phyloP scores from a whole-genome alignment of 2,113 vertebrate species.

The Tragulus kanchil region DNA sequence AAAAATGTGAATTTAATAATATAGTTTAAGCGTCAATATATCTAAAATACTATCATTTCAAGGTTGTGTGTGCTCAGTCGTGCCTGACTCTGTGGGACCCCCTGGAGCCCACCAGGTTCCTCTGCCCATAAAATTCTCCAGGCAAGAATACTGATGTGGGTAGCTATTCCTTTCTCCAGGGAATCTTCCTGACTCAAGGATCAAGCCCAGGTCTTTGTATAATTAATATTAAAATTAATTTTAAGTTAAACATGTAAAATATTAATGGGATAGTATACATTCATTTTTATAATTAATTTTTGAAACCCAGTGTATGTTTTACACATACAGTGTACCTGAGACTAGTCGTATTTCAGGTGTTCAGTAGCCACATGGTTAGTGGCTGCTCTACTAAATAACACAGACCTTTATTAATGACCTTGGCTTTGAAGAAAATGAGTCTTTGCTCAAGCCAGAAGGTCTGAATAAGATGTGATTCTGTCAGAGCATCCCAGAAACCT shows the following conservation, averaged over 20 bases:
- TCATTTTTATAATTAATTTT: not conserved
- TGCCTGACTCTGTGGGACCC: not conserved
- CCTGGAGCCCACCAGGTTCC: not conserved
- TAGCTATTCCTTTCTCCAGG: not conserved
- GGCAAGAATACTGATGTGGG: not conserved
- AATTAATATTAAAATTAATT: not conserved
- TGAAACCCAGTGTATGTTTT: not conserved
- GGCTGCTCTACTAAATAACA: not conserved
- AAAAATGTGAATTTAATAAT: not conserved
- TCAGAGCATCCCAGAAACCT: not conserved
- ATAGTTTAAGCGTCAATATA: not conserved
- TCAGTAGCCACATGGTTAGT: not conserved
- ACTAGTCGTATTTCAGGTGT: not conserved
- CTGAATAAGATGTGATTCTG: not conserved
- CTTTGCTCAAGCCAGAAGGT: not conserved
- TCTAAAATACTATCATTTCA: constrained; percentile 9
- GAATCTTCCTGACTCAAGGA: not conserved
- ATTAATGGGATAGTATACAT: not conserved
- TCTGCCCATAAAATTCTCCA: not conserved
- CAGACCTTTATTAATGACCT: not conserved
- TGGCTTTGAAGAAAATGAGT: constrained; percentile 31
- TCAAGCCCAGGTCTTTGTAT: not conserved
- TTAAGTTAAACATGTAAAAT: constrained; percentile 11
- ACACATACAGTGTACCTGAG: not conserved
- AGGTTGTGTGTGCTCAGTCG: not conserved